These are phyloP conservation scores for Protosalanx chinensis DNA, from an alignment of 2,797 vertebrate genomes.

Conservation along the genomic window DNA sequence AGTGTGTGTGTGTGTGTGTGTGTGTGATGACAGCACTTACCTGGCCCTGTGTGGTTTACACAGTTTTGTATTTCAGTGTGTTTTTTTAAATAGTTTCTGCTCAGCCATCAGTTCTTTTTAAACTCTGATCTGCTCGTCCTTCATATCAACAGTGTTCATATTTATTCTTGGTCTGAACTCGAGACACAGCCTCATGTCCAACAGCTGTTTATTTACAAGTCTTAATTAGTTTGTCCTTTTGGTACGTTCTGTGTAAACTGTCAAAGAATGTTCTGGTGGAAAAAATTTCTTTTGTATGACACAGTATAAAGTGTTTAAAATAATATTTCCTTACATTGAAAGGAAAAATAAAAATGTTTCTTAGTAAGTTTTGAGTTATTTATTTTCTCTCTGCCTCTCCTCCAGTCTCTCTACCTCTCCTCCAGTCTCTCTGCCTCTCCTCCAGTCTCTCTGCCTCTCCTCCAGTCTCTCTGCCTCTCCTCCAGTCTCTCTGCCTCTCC, in stretches of 20 bases:
- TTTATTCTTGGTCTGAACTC: slow-evolving; percentile 38
- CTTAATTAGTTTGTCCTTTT: slow-evolving; percentile 47
- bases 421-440: too few relatives aligned
- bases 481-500: too few relatives aligned
- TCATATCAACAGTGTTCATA: slow-evolving; percentile 49
- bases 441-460: too few relatives aligned
- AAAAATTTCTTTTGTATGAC: slow-evolving; percentile 68
- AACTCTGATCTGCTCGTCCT: not conserved
- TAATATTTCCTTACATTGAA: slow-evolving; percentile 62
- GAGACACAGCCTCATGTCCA: too few relatives aligned
- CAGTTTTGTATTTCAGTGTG: not conserved
- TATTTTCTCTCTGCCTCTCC: too few relatives aligned
- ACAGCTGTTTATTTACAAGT: slow-evolving; percentile 34
- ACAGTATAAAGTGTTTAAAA: slow-evolving; percentile 54
- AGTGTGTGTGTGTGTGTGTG: not conserved
- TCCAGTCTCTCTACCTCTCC: too few relatives aligned
- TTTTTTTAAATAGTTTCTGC: not conserved
- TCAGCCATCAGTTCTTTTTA: too few relatives aligned
- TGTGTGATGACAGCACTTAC: too few relatives aligned
- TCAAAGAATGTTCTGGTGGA: slow-evolving; percentile 59
- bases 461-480: too few relatives aligned
- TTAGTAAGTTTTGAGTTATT: slow-evolving; percentile 58
- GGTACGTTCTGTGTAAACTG: slow-evolving; percentile 51
- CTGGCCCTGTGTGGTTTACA: not conserved
- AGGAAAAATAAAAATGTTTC: slow-evolving; percentile 77